Base-by-base conservation (phyloP, 2,888 invertebrate genomes). In the Rotaria magnacalcarata region DNA sequence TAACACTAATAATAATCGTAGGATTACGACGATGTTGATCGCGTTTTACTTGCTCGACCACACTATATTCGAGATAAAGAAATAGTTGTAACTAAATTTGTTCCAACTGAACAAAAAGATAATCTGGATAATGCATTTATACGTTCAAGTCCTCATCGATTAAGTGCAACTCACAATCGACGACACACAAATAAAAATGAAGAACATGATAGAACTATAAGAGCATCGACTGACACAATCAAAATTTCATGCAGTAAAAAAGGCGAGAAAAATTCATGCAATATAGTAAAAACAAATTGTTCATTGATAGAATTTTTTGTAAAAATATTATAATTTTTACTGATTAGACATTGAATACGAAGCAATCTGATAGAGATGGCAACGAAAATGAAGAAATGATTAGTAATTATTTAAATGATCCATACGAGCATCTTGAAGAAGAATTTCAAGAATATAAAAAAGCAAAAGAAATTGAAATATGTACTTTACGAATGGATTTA, bases 391-490 rank as follows among this genome's bases (percentile, higher is more conserved):
- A 54, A 54, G 54, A 34, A 67, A 10, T 60, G 2, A 27, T 34
- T 34, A 7, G 0, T 34, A 67, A 34, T 41, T 34, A 34, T 67
- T 67, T 27, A 19, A 67, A 34, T 34, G 19, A 2, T 67, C 67
- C 5, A 34, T 67, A 67, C 6, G 34, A 67, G 19, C 16, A 67
- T 34, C 67, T 67, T 34, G 67, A 67, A 67, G 67, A 67, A 67
- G 34, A 67, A 67, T 67, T 34, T 41, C 16, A 67, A 16, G 34
- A 27, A 67, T 67, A 67, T 67, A 67, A 67, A 67, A 34, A 67
- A 41, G 6, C 67, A 67, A 67, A 67, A 67, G 67, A 67, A 67
- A 34, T 67, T 16, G 67, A 67, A 67, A 67, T 67, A 34, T 67
- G 34, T 19, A 19, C 4, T 67, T 67, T 67, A 67, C 6, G 19